A percentile compares a stretch with the other conserved stretches of the same genome.
Conservation (phyloP, 2,888 invertebrate genomes). For the Cotesia congregata region DNA sequence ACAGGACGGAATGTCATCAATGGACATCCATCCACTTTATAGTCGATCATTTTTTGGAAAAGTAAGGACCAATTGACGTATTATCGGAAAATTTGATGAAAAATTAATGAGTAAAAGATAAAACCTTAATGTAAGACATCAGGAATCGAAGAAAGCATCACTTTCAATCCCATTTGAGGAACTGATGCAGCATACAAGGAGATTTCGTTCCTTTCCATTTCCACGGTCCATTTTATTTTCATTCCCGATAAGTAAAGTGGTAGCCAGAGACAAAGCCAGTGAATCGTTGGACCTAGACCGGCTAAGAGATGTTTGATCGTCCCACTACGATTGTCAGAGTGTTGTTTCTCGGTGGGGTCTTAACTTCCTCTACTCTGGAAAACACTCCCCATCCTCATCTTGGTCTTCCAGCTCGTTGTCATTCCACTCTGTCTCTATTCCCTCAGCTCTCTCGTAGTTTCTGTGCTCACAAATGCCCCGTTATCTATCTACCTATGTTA, state of each 20-base stretch:
- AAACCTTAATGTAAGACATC: background rate
- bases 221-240: conserved; percentile 50
- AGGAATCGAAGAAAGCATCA: background rate
- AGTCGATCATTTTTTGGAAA: too few relatives aligned
- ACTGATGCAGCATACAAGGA: conserved; percentile 13
- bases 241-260: conserved; percentile 52
- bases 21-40: too few relatives aligned
- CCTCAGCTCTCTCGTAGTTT: conserved; percentile 50
- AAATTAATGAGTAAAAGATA: background rate
- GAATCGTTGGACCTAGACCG: conserved; percentile 26
- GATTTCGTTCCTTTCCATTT: conserved; percentile 48
- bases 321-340: conserved; percentile 57
- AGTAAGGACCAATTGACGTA: too few relatives aligned
- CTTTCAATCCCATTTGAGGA: conserved; percentile 25
- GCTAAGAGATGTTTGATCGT: conserved; percentile 55
- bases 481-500: conserved; percentile 49
- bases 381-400: background rate
- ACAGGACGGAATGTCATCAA: too few relatives aligned
- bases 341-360: conserved; percentile 48
- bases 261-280: conserved; percentile 36
- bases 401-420: background rate
- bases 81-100: too few relatives aligned
- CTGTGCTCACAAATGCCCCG: conserved; percentile 20
- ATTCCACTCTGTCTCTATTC: conserved; percentile 45
- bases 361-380: conserved; percentile 22